Evolutionary conservation across 2,113 vertebrate species (phyloP).

Genomic region (Acrocephalus arundinaceus): DNA sequence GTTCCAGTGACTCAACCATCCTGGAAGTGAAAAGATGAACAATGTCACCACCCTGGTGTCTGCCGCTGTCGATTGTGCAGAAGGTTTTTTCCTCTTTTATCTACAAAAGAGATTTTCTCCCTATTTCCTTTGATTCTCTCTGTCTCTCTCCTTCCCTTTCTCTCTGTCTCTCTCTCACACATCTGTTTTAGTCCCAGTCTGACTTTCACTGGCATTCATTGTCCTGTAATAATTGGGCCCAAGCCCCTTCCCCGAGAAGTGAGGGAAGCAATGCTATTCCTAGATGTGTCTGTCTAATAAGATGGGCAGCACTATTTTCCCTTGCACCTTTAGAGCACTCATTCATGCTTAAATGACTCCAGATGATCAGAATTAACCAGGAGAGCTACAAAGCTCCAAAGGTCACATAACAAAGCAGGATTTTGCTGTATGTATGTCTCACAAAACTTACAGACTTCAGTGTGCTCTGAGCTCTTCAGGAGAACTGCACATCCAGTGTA

Average conservation of each 20-base stretch:
- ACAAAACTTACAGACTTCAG: neutral
- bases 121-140: neutral
- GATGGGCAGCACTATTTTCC: neutral
- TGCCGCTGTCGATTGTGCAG: neutral
- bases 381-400: neutral
- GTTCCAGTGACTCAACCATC: neutral
- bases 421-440: neutral
- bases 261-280: neutral
- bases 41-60: neutral
- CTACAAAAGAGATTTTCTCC: neutral
- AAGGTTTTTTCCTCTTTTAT: neutral
- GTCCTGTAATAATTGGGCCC: neutral
- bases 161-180: neutral
- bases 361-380: neutral
- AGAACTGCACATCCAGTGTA: neutral
- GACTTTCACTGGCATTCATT: neutral
- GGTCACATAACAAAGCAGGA: neutral
- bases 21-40: neutral
- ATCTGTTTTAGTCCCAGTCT: neutral
- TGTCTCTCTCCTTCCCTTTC: rapidly evolving
- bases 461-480: neutral
- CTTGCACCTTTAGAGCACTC: neutral
- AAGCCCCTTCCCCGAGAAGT: neutral
- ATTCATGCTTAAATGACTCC: neutral
- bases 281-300: neutral